Conservation (phyloP, 2,888 invertebrate genomes). For the Netelia virgata region DNA sequence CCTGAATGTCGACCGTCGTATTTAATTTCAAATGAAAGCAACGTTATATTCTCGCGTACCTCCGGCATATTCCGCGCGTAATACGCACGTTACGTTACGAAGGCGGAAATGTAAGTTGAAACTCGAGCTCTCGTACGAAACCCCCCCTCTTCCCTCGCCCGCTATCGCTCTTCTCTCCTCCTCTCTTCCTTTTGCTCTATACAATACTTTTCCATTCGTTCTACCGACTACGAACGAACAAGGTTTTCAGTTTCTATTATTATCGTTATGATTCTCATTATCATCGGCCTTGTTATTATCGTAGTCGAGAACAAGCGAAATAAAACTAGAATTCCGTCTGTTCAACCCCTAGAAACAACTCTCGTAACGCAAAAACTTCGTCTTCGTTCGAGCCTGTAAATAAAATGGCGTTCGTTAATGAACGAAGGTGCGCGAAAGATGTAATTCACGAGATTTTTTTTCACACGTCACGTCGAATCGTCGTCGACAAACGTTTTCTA, state of each 20-base stretch:
- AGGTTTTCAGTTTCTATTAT: conserved; percentile 40
- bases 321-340: conserved; percentile 1
- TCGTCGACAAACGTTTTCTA: conserved; percentile 23
- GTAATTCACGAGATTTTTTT: conserved; percentile 38
- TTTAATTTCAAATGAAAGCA: conserved; percentile 39
- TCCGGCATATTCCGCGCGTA: conserved; percentile 5
- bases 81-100: conserved; percentile 40
- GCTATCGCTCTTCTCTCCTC: conserved; percentile 6
- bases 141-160: too few relatives aligned
- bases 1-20: conserved; percentile 21
- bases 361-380: conserved; percentile 14
- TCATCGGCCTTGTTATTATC: not conserved
- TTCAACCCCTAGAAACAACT: not conserved
- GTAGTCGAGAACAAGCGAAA: not conserved
- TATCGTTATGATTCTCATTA: not conserved
- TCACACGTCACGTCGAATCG: conserved; percentile 35
- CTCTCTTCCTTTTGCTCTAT: conserved; percentile 1
- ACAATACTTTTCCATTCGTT: not conserved
- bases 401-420: conserved; percentile 21
- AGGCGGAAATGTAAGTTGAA: conserved; percentile 63
- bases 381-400: not conserved
- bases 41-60: conserved; percentile 3
- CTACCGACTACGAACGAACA: conserved; percentile 17
- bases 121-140: conserved; percentile 30
- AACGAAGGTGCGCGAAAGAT: conserved; percentile 22